These are phyloP conservation scores for Microctonus aethiopoides DNA, from an alignment of 2,888 invertebrate genomes.

Conservation along the genomic window DNA sequence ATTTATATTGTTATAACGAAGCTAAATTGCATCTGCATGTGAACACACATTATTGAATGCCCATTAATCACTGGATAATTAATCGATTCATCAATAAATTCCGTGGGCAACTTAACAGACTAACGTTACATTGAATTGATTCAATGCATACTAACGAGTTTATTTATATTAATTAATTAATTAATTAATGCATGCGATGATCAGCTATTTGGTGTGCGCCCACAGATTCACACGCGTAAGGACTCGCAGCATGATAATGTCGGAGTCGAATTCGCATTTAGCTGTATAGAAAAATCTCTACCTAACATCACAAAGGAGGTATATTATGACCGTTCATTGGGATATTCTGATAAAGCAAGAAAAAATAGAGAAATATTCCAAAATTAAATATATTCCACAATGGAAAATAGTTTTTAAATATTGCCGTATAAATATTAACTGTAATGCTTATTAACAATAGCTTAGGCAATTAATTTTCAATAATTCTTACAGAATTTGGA, in stretches of 20 bases:
- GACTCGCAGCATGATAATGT: slow-evolving; percentile 53
- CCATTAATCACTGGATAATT: too few relatives aligned
- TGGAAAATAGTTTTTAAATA: too few relatives aligned
- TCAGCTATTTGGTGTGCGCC: slow-evolving; percentile 23
- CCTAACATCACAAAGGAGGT: slow-evolving; percentile 76
- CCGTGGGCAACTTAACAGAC: neutral
- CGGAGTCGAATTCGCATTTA: slow-evolving; percentile 73
- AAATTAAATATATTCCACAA: too few relatives aligned
- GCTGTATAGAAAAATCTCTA: slow-evolving; percentile 78
- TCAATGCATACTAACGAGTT: neutral
- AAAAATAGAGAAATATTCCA: neutral
- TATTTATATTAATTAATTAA: neutral
- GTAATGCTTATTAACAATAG: neutral
- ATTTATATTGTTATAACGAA: too few relatives aligned
- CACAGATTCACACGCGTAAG: slow-evolving; percentile 39
- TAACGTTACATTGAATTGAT: neutral
- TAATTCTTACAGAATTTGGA: too few relatives aligned
- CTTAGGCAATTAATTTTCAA: neutral
- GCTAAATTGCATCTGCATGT: slow-evolving; percentile 2
- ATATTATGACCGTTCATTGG: slow-evolving; percentile 49
- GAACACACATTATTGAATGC: too few relatives aligned
- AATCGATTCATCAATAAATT: neutral
- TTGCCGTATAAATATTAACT: neutral
- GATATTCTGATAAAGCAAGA: slow-evolving; percentile 16
- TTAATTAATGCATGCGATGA: slow-evolving; percentile 15